These are phyloP conservation scores for Drosophila bipectinata DNA, from an alignment of 1,140 invertebrate species.

Conservation along the genomic window DNA sequence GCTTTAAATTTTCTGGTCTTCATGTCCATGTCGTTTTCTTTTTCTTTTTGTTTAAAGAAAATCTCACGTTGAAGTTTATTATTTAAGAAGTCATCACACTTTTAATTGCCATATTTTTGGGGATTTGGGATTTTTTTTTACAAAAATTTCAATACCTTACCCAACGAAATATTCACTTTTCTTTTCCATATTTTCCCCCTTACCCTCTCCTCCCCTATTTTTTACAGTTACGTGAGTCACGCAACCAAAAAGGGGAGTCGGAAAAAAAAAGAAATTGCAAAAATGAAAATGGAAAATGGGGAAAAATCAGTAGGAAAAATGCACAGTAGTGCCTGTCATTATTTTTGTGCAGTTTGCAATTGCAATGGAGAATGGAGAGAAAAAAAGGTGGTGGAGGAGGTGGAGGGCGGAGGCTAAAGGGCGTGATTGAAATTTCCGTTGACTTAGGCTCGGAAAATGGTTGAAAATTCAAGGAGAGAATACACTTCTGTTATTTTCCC, in stretches of 20 bases:
- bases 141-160: slow-evolving; percentile 5
- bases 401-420: background rate
- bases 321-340: slow-evolving; percentile 43
- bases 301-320: slow-evolving; percentile 26
- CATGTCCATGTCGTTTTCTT: no score
- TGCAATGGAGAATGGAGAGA: background rate
- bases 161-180: slow-evolving; percentile 22
- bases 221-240: slow-evolving; percentile 41
- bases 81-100: slow-evolving; percentile 14
- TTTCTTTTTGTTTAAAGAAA: background rate
- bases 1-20: no score
- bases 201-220: background rate
- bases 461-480: background rate
- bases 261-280: background rate
- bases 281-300: background rate
- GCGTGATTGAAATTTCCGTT: slow-evolving; percentile 56
- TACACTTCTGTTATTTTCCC: background rate
- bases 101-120: slow-evolving; percentile 26
- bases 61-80: background rate
- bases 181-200: background rate
- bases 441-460: slow-evolving; percentile 7
- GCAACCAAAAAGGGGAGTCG: slow-evolving; percentile 23
- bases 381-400: background rate
- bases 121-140: background rate
- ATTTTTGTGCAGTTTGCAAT: slow-evolving; percentile 43